Base-by-base conservation (phyloP, 2,797 vertebrate species). In the Lithobates sylvaticus region DNA sequence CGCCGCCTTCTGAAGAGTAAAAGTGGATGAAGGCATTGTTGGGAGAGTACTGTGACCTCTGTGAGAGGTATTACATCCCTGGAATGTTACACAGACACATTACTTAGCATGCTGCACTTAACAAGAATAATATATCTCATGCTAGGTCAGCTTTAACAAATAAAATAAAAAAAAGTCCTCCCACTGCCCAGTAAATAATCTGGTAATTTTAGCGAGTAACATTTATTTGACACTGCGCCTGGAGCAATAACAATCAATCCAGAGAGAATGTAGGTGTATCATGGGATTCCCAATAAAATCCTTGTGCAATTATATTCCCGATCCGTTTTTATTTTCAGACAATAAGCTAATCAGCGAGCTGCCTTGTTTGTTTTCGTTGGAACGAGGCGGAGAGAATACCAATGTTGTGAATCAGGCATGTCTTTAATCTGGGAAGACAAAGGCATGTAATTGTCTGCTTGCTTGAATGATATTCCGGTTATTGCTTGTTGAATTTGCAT, bases 351-450 rank as follows among this genome's bases (percentile, higher is more conserved):
- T 84, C 83, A 84, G 75, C 29, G 64, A 78, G 65, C 47, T 36
- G 71, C 69, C 70, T 36, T 85, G 75, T 85, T 79, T 85, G 84
- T 80, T 85, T 85, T 85, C 27, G 47, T 79, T 32, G 65, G 74
- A 78, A 73, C 42, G 61, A 15, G 29, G 61, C 73, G 58, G 5
- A 80, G 61, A 74, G 77, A 85, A 80, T 79, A 79, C 65, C 79
- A 67, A 80, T 73, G 39, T 16, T 73, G 72, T 74, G 58, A 85
- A 74, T 73, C 54, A 79, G 47, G 23, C 74, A 71, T 70, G 76
- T 71, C 65, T 84, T 61, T 85, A 79, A 80, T 73, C 58, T 79
- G 36, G 26, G 76, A 79, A 79, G 70, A 85, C 84, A 85, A 85
- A 85, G 69, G 58, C 54, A 50, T 65, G 77, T 80, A 85, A 85